phyloP scores from a whole-genome alignment of 2,797 vertebrate genomes.

The Loriculus beryllinus region DNA sequence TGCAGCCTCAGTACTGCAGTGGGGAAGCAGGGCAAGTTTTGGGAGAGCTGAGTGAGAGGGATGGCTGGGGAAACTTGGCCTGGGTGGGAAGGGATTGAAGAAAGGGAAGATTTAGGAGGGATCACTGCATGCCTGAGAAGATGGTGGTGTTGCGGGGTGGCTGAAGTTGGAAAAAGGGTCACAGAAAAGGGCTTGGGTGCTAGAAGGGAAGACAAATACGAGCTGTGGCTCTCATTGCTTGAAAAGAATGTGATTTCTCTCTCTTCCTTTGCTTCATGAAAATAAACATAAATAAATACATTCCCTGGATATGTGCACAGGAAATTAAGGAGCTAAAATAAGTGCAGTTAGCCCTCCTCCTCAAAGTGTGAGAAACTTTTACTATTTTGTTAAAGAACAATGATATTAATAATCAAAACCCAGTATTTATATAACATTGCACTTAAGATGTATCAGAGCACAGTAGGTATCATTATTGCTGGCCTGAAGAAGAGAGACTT shows the following conservation, averaged over 20 bases:
- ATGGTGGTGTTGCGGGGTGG: not conserved
- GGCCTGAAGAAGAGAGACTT: not conserved
- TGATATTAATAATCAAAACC: not conserved
- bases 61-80: not conserved
- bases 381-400: not conserved
- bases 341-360: not conserved
- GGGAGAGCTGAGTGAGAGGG: not conserved
- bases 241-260: not conserved
- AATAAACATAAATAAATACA: not conserved
- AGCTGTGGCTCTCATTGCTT: not conserved
- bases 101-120: not conserved
- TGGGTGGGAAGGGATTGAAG: not conserved
- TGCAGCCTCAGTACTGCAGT: not conserved
- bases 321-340: conserved; percentile 1
- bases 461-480: not conserved
- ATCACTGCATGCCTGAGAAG: not conserved
- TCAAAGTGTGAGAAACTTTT: not conserved
- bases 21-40: not conserved
- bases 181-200: not conserved
- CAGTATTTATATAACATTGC: not conserved
- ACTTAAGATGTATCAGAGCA: not conserved
- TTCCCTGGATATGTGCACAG: not conserved
- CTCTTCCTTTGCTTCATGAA: not conserved
- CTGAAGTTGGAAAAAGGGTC: not conserved
- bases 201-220: not conserved